Evolutionary conservation across 2,797 vertebrate genomes (phyloP), one percentile per base, ranked within the genome.

Genomic region (Gephyroberyx darwinii): DNA sequence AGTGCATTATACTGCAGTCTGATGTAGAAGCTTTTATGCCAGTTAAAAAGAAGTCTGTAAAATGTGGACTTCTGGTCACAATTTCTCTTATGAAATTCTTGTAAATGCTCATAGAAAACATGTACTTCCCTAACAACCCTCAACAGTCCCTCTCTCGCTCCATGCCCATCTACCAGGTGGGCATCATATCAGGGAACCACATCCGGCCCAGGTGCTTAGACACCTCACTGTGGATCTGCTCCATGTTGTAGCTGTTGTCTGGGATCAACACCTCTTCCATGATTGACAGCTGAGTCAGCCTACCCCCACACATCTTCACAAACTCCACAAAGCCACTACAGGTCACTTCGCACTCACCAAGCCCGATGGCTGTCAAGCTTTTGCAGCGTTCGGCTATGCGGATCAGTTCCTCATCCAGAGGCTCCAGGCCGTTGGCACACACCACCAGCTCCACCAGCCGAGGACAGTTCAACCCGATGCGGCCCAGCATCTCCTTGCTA

Each of bases 111-210:
- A 53, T 39, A 50, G 8, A 45, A 33, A 22, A 41, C 53, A 53
- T 0, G 2, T 14, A 2, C 31, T 65, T 16, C 48, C 48, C 52
- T 5, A 7, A 14, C 26, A 20, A 31, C 14, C 52, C 17, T 59
- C 31, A 8, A 41, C 16, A 17, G 47, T 0, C 37, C 8, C n/a
- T 62, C 33, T 56, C 52, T 61, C 63, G 66, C 43, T 58, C 58
- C 47, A 9, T 50, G 39, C 56, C 69, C 45, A 31, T 67, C 78
- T 91, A 98, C 97, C 96, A 98, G 2, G 96, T 98, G 55, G 97
- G 96, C 97, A 98, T 99, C 96, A 97, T 96, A 62, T 98, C 97
- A 3, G 96, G 96, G 87, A 96, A 97, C 96, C 97, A 99, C 63
- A 96, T 95, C 80, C 96, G 95, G 26, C 96, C 96, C 1, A 98